A percentile compares a stretch with the other conserved stretches of the same genome.
Evolutionary conservation across 2,797 vertebrate genomes (phyloP).

Genomic region (Sebastes steindachneri): DNA sequence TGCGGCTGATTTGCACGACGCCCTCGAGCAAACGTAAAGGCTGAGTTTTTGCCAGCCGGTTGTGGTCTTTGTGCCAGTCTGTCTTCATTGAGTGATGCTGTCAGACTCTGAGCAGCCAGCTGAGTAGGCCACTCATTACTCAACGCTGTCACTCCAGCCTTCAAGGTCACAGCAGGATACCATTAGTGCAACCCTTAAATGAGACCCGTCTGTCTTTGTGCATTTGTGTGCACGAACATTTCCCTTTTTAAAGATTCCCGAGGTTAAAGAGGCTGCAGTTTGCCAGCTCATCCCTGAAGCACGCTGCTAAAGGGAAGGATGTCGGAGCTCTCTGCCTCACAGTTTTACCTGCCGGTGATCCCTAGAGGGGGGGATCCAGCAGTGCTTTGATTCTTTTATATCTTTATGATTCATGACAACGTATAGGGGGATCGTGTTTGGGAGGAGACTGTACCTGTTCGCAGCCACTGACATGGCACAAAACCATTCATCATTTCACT

Average conservation of each 20-base stretch:
- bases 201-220: conserved; percentile 1
- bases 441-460: conserved; percentile 14
- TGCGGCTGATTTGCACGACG: conserved; percentile 45
- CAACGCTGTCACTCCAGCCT: conserved; percentile 28
- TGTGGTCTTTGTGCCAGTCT: conserved; percentile 21
- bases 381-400: conserved; percentile 3
- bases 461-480: not conserved
- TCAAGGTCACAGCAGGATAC: conserved; percentile 64
- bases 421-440: not conserved
- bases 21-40: conserved; percentile 23
- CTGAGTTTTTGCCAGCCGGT: conserved; percentile 42
- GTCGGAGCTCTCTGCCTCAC: conserved; percentile 16
- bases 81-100: conserved; percentile 40
- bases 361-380: conserved; percentile 1
- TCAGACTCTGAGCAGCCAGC: conserved; percentile 25
- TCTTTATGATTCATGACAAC: conserved; percentile 23
- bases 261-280: conserved; percentile 23
- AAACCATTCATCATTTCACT: conserved; percentile 45
- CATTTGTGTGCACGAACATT: not conserved
- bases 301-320: conserved; percentile 11
- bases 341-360: conserved; percentile 24
- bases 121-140: conserved; percentile 46
- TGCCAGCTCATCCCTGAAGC: conserved; percentile 16
- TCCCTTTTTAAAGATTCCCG: not conserved
- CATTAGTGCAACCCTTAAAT: conserved; percentile 21